phyloP scores from a whole-genome alignment of 2,113 vertebrate genomes.

The Myrmophylax atrothorax region DNA sequence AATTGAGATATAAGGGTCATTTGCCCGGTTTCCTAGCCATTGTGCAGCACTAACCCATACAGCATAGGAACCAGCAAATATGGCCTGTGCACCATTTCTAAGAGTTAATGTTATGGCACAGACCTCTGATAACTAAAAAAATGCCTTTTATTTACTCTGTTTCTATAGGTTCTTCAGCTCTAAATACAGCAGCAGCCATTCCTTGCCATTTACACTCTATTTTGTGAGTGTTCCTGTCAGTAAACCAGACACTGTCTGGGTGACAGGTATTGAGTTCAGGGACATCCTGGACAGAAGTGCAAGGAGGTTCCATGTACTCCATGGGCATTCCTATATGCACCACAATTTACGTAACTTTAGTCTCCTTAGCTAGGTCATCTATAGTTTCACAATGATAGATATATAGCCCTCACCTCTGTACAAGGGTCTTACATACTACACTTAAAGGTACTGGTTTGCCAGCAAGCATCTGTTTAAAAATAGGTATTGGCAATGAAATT shows the following conservation, averaged over 20 bases:
- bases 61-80: not conserved
- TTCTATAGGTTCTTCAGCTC: not conserved
- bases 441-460: not conserved
- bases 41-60: not conserved
- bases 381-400: not conserved
- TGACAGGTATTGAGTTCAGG: not conserved
- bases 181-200: not conserved
- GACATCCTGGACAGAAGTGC: not conserved
- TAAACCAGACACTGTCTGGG: not conserved
- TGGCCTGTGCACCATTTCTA: not conserved
- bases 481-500: not conserved
- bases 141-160: not conserved
- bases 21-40: not conserved
- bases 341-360: not conserved
- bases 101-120: not conserved
- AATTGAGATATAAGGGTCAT: not conserved
- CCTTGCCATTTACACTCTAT: not conserved
- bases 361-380: not conserved
- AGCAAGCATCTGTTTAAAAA: not conserved
- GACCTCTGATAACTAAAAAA: not conserved
- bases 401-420: not conserved
- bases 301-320: not conserved
- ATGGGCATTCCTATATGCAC: not conserved
- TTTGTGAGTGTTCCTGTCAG: not conserved
- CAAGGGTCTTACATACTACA: not conserved